phyloP scores from a whole-genome alignment of 2,888 invertebrate species.

The Petrolisthes cinctipes region DNA sequence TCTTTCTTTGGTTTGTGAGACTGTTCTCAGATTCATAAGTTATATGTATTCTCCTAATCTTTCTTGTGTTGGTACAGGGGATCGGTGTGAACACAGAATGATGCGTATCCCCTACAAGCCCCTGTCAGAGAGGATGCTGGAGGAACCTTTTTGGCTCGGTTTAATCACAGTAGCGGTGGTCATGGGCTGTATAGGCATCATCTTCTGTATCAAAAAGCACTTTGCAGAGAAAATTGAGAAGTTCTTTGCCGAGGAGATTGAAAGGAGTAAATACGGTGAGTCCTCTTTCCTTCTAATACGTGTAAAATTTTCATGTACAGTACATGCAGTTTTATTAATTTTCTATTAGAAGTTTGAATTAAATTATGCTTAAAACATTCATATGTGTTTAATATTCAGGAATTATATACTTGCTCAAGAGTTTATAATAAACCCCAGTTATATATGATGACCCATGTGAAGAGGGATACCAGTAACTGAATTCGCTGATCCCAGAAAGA shows the following conservation, averaged over 20 bases:
- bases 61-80: conserved; percentile 69
- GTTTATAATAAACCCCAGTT: no score
- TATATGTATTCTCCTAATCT: background rate
- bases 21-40: no score
- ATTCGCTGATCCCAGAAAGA: no score
- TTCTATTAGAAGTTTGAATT: background rate
- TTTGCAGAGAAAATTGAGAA: conserved; percentile 89
- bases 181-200: conserved; percentile 81
- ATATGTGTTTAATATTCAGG: no score
- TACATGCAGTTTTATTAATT: background rate
- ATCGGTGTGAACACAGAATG: conserved; percentile 79
- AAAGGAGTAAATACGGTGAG: conserved; percentile 75
- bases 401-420: no score
- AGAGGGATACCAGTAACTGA: no score
- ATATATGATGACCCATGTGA: no score
- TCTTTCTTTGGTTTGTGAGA: no score
- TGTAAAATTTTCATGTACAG: no score
- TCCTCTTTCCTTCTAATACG: background rate
- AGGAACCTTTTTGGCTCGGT: conserved; percentile 91
- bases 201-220: conserved; percentile 87
- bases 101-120: conserved; percentile 80
- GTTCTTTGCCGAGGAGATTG: conserved; percentile 84
- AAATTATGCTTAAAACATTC: background rate
- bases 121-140: conserved; percentile 84
- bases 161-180: conserved; percentile 86